phyloP scores from a whole-genome alignment of 2,888 invertebrate species.

The Hydropsyche betteni region DNA sequence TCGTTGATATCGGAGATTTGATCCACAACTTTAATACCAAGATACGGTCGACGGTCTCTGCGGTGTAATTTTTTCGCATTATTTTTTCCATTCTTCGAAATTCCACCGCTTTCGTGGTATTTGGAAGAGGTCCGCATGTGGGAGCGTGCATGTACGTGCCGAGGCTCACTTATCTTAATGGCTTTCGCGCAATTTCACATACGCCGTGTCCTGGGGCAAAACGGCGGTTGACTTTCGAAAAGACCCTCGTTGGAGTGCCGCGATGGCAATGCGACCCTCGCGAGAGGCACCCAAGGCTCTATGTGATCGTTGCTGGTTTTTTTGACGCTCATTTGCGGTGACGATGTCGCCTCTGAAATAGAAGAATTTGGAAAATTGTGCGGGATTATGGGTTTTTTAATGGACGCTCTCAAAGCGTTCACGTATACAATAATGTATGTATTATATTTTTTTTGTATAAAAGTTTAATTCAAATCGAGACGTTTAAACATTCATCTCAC shows the following conservation, averaged over 20 bases:
- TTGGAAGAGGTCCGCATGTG: not conserved
- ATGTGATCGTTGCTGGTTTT: no score
- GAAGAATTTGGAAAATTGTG: no score
- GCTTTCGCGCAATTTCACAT: conserved; percentile 46
- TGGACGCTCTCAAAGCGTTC: no score
- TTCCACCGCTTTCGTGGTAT: not conserved
- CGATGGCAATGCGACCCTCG: conserved; percentile 6
- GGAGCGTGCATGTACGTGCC: not conserved
- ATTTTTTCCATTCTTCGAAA: not conserved
- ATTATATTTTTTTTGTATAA: no score
- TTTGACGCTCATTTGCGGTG: no score
- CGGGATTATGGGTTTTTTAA: no score
- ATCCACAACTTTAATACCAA: no score
- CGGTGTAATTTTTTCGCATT: conserved; percentile 2
- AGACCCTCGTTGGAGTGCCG: conserved; percentile 5
- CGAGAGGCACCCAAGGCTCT: not conserved
- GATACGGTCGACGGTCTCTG: not conserved
- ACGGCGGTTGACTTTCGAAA: not conserved
- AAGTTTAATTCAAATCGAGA: no score
- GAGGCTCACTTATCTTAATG: conserved; percentile 48
- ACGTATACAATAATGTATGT: no score
- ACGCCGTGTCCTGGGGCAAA: conserved; percentile 5
- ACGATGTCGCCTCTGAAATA: no score
- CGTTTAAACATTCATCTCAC: no score
- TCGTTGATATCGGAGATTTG: no score